phyloP scores from a whole-genome alignment of 1,140 invertebrate species.

The Chionoecetes opilio region DNA sequence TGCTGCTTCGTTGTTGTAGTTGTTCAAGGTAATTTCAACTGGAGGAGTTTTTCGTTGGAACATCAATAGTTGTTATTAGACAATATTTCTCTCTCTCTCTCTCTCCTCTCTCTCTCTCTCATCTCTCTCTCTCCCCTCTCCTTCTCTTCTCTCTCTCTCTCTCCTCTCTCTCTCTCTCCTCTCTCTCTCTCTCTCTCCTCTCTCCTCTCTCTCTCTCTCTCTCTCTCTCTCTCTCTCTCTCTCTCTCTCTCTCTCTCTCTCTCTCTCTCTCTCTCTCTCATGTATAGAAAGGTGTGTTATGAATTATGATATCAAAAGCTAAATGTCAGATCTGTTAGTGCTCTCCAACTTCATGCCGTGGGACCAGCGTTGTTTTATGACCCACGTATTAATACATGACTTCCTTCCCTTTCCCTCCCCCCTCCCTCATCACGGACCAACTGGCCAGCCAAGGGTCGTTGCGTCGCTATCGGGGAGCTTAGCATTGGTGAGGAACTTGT shows the following conservation, averaged over 20 bases:
- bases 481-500: too few species aligned
- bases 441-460: not conserved
- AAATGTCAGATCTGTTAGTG: slow-evolving; percentile 29
- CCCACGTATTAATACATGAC: not conserved
- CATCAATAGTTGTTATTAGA: not conserved
- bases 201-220: too few species aligned
- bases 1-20: not conserved
- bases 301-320: too few species aligned
- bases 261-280: too few species aligned
- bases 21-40: not conserved
- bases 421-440: not conserved
- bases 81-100: not conserved
- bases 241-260: too few species aligned
- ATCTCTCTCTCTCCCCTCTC: too few species aligned
- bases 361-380: not conserved
- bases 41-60: not conserved
- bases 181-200: too few species aligned
- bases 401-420: not conserved
- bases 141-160: too few species aligned
- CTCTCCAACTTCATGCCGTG: not conserved
- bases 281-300: not conserved
- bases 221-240: too few species aligned
- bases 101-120: too few species aligned
- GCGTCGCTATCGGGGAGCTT: too few species aligned
- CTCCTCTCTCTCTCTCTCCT: too few species aligned